Percentiles rank a stretch among this genome's conserved stretches.
Conservation (phyloP, 2,113 vertebrate species). For the Penelope pileata region DNA sequence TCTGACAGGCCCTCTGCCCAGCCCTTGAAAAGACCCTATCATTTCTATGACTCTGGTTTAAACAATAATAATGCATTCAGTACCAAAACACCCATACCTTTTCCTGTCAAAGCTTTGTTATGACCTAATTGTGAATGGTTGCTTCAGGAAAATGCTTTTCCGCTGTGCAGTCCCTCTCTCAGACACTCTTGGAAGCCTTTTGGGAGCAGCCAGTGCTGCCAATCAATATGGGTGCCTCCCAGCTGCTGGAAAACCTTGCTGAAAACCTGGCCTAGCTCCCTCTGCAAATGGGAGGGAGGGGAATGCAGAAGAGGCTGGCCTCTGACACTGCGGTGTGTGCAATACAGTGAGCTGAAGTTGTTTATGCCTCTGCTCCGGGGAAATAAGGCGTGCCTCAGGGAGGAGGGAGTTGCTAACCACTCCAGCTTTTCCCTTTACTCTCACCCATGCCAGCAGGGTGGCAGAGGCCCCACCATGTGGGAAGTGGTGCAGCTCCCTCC, state of each 20-base stretch:
- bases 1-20: not conserved
- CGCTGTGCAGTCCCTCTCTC: not conserved
- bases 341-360: rapidly evolving
- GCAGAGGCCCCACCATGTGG: not conserved
- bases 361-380: not conserved
- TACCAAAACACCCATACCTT: not conserved
- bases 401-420: rapidly evolving
- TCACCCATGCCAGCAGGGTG: not conserved
- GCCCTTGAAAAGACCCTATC: not conserved
- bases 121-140: rapidly evolving
- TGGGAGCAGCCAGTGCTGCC: not conserved
- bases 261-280: not conserved
- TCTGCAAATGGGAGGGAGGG: not conserved
- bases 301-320: not conserved
- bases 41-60: not conserved
- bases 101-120: not conserved
- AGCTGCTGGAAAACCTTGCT: not conserved
- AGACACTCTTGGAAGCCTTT: not conserved
- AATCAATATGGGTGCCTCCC: rapidly evolving
- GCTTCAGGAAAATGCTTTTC: not conserved
- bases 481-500: not conserved
- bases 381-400: not conserved
- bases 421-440: not conserved
- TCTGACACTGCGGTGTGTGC: rapidly evolving
- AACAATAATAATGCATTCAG: not conserved